Evolutionary conservation across 1,140 invertebrate species (phyloP), one percentile per base, ranked within the genome.

Genomic region (Holcopasites calliopsidis): DNA sequence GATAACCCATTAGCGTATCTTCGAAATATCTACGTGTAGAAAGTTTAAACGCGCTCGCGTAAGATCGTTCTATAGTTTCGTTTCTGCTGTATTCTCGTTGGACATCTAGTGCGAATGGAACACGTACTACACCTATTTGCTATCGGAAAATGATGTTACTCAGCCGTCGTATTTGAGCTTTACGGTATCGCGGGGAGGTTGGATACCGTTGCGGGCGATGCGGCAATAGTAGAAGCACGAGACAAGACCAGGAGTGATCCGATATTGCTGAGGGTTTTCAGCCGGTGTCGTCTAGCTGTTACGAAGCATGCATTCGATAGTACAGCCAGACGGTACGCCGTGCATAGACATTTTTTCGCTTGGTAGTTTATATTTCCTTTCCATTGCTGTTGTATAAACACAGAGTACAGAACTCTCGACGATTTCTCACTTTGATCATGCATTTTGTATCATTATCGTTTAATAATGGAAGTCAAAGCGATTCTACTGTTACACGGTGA

Each of bases 191-290:
- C 23, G 18, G 49, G 44, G n/a, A n/a, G 47, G 31, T 47, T 49
- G 79, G 77, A 69, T 81, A 64, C 79, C 68, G 77, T 82, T 82
- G 68, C 79, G 55, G 68, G 62, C 66, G 61, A 72, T 50, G 57
- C 68, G 42, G 80, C 66, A 82, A 68, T 77, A 50, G 61, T 57
- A 70, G 70, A 72, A 77, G 73, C 80, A 82, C 77, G 73, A 77
- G 66, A 80, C 66, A 62, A 47, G 66, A 83, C 77, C 79, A 69
- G 65, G 69, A 79, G 86, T 88, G 89, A 89, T 89, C 86, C 85
- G 88, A 90, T 89, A 89, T 90, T 88, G 87, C 88, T 75, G 61
- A 83, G 57, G 66, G 72, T 80, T 82, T 82, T 77, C 80, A 82
- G 57, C 23, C 66, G 58, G 68, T 81, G 80, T 61, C 18, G 55